Base-by-base conservation (phyloP, 2,113 vertebrate genomes). In the Corydoras maculifer region DNA sequence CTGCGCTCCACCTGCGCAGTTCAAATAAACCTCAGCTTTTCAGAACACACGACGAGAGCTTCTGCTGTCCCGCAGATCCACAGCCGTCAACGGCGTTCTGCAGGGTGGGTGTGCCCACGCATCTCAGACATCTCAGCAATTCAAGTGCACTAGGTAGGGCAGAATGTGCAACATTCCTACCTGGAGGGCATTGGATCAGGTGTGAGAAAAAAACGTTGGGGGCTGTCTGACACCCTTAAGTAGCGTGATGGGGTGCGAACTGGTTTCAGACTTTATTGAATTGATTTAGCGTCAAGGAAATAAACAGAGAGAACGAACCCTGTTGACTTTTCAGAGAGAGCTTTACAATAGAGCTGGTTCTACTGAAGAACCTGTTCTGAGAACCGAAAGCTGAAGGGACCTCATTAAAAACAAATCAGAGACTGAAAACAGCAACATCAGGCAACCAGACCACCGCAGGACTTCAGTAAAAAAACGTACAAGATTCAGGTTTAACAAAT, bases 1-100 rank as follows among this genome's bases (percentile, higher is more conserved):
- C 57, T 12, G 71, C 9, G 6, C 57, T 25, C 43, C 63, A 72
- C 68, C 65, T 64, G 53, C 15, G 18, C 9, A 10, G 18, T 54
- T 43, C 55, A 67, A 62, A 66, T 58, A 67, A 60, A 62, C 61
- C 53, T 63, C 32, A 59, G 29, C 64, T 30, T 58, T 11, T 55
- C 35, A 66, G 13, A 15, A 3, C 35, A 51, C 64, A 10, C 9
- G 13, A 66, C 12, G 18, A 57, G 62, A 63, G n/a, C 61, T 48
- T 0, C 61, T 35, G 70, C 54, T 8, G 14, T 30, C 31, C 11
- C 29, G 13, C 54, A 12, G 25, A 49, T 43, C 8, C 58, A 5
- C 29, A 31, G n/a, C 57, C 7, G 35, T 43, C 35, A 5, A 8
- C 35, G 4, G 35, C 35, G 35, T 43, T 43, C 4, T 43, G 35